phyloP scores from a whole-genome alignment of 2,888 invertebrate genomes.

The Lissonota sp. region DNA sequence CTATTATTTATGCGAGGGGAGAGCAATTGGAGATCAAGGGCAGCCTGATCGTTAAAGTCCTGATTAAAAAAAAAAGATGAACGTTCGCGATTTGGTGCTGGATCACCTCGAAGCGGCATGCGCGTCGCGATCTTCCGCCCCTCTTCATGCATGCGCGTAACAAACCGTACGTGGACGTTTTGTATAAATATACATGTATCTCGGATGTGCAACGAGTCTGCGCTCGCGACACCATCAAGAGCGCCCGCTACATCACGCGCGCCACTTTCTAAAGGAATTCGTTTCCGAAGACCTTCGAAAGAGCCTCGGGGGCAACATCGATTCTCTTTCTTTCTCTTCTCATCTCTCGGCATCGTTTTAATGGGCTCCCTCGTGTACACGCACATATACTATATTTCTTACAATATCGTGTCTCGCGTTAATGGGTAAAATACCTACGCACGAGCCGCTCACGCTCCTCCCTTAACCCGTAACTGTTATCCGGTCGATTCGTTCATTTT shows the following conservation, averaged over 20 bases:
- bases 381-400: too few relatives aligned
- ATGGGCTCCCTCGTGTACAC: too few relatives aligned
- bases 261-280: slow-evolving; percentile 73
- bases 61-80: slow-evolving; percentile 17
- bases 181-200: slow-evolving; percentile 36
- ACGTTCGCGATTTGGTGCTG: slow-evolving; percentile 49
- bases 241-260: slow-evolving; percentile 48
- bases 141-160: neutral
- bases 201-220: slow-evolving; percentile 53
- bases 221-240: slow-evolving; percentile 1
- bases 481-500: too few relatives aligned
- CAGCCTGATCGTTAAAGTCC: slow-evolving; percentile 61
- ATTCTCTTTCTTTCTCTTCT: slow-evolving; percentile 18
- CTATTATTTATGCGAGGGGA: slow-evolving; percentile 17
- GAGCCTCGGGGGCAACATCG: slow-evolving; percentile 66
- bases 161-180: slow-evolving; percentile 20
- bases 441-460: too few relatives aligned
- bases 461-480: too few relatives aligned
- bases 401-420: too few relatives aligned
- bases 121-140: neutral
- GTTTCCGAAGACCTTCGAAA: slow-evolving; percentile 70
- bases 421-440: too few relatives aligned
- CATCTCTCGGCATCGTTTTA: slow-evolving; percentile 22
- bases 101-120: slow-evolving; percentile 60
- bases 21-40: slow-evolving; percentile 66